These are phyloP conservation scores for Speoplatyrhinus poulsoni DNA, from an alignment of 2,113 vertebrate genomes.

Conservation along the genomic window DNA sequence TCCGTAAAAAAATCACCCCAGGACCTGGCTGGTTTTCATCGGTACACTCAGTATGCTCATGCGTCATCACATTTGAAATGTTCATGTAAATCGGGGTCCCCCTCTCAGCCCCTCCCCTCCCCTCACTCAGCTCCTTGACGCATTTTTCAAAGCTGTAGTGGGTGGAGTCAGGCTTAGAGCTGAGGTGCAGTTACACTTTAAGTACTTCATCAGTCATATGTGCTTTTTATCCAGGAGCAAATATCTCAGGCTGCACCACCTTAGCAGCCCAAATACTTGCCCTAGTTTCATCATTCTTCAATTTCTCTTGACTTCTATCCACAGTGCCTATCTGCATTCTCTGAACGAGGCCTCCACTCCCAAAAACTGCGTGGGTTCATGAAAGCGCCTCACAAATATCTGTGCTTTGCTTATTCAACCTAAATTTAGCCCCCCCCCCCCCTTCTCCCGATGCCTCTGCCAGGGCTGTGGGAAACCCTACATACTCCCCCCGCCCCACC, in stretches of 20 bases:
- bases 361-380: conserved; percentile 19
- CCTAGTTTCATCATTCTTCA: not conserved
- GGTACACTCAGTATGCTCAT: too few relatives aligned
- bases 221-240: not conserved
- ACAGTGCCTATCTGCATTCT: not conserved
- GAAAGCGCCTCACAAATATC: conserved; percentile 40
- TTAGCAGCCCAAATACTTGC: not conserved
- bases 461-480: conserved; percentile 53
- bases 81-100: too few relatives aligned
- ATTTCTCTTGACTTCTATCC: not conserved
- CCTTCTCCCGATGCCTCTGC: conserved; percentile 33
- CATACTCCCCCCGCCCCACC: conserved; percentile 10
- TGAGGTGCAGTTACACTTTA: too few relatives aligned
- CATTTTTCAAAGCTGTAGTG: too few relatives aligned
- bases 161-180: too few relatives aligned
- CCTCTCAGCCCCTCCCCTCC: too few relatives aligned
- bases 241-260: not conserved
- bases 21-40: too few relatives aligned
- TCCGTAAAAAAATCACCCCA: too few relatives aligned
- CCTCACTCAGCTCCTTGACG: too few relatives aligned
- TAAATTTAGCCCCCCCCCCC: conserved; percentile 53
- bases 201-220: not conserved
- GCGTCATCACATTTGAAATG: too few relatives aligned
- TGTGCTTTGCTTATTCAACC: conserved; percentile 52
- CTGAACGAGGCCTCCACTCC: conserved; percentile 21